phyloP scores from a whole-genome alignment of 2,888 invertebrate species.

The Doris montereyensis region DNA sequence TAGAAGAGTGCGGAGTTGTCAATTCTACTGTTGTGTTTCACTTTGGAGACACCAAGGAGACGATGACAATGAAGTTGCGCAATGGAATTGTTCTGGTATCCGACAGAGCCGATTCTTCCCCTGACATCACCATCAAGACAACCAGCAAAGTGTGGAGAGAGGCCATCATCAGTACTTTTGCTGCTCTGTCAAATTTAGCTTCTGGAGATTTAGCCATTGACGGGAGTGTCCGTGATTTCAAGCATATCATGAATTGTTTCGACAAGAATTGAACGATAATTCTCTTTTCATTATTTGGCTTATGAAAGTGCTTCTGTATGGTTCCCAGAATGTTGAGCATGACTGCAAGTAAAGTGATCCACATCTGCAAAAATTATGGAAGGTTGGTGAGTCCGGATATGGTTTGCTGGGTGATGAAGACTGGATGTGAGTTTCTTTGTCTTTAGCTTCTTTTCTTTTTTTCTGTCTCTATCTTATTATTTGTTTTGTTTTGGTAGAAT shows the following conservation, averaged over 20 bases:
- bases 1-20: constrained; percentile 45
- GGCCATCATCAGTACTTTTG: constrained; percentile 46
- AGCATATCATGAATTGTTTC: constrained; percentile 56
- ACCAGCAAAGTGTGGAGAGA: constrained; percentile 50
- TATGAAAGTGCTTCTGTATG: too few relatives aligned
- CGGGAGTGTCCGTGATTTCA: constrained; percentile 51
- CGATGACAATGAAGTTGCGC: constrained; percentile 49
- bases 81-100: constrained; percentile 53
- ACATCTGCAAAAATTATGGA: too few relatives aligned
- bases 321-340: too few relatives aligned
- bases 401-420: too few relatives aligned
- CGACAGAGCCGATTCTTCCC: constrained; percentile 31
- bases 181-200: constrained; percentile 46
- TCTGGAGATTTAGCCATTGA: constrained; percentile 53
- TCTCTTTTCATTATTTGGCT: too few relatives aligned
- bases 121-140: constrained; percentile 49
- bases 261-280: constrained; percentile 40
- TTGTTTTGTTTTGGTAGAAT: too few relatives aligned
- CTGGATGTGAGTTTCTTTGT: too few relatives aligned
- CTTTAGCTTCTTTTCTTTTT: too few relatives aligned
- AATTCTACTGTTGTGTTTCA: constrained; percentile 43
- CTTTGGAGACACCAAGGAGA: constrained; percentile 49
- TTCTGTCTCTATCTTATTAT: too few relatives aligned
- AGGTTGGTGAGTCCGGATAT: too few relatives aligned
- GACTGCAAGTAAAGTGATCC: too few relatives aligned